Evolutionary conservation across 1,140 invertebrate species (phyloP), one percentile per base, ranked within the genome.

Genomic region (Camponotus pennsylvanicus): DNA sequence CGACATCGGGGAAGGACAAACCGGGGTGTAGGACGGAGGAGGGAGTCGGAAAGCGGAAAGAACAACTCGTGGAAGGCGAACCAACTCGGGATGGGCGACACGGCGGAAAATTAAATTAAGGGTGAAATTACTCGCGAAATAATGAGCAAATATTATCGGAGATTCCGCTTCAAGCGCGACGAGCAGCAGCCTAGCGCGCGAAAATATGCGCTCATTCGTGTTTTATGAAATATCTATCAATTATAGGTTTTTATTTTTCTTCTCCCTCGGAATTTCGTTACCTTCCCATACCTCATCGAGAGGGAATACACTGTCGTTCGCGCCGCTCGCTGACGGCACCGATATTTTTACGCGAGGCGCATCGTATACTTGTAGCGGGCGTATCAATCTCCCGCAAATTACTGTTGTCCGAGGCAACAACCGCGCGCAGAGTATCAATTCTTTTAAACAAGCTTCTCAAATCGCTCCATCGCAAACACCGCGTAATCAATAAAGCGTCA

Each of bases 351-450:
- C 79, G 13, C 52, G 27, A 37, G 21, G 55, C 45, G 42, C 32
- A 34, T 7, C 40, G 79, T 61, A 32, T 61, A 63, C 69, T 83
- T 75, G 79, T 34, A 59, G 37, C 79, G 79, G 37, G 21, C 67
- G 79, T 83, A 83, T 83, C 79, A 83, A 83, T 83, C 79, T 83
- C 75, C 79, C 42, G 79, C 69, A 83, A 83, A 83, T 83, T 73
- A 83, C 79, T 75, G 69, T 73, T 73, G 79, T 73, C 69, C 69
- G 55, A 75, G 69, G 69, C 69, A 83, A 83, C 69, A 83, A 27
- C 55, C 67, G 55, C 79, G 52, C 69, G 69, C 67, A 27, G 52
- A 40, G 40, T 75, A 83, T 61, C 69, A 83, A 75, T 83, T 83
- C 79, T 83, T 83, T 83, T 45, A 40, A 70, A 83, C 69, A 61